These are phyloP conservation scores for Ahaetulla prasina DNA, from an alignment of 2,113 vertebrate genomes.

Conservation along the genomic window DNA sequence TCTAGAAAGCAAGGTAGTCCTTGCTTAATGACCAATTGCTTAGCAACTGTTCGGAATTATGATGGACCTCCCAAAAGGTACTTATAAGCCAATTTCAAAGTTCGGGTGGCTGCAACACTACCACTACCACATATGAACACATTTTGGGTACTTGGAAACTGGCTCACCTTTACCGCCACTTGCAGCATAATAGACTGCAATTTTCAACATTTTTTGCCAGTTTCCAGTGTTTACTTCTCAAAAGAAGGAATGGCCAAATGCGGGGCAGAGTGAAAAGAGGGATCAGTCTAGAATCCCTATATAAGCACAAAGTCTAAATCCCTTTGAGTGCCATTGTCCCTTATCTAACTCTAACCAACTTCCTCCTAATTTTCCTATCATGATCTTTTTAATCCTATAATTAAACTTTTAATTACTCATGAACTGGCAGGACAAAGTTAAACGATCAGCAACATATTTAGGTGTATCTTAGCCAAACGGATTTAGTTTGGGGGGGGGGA, in stretches of 20 bases:
- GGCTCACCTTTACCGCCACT: neutral
- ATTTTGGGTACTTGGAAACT: neutral
- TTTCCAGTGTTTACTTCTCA: neutral
- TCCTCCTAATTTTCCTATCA: neutral
- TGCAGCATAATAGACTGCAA: neutral
- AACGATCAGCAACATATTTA: neutral
- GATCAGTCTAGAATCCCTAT: neutral
- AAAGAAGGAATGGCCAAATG: neutral
- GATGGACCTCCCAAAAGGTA: neutral
- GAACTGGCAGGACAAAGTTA: neutral
- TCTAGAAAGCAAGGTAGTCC: neutral
- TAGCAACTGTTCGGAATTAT: neutral
- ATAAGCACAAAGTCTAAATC: neutral
- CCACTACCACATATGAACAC: neutral
- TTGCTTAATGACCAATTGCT: neutral
- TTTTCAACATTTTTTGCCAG: neutral
- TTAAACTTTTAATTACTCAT: neutral
- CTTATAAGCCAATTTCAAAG: neutral
- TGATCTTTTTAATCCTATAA: neutral
- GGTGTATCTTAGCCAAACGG: neutral
- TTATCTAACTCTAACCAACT: neutral
- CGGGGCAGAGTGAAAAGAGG: neutral
- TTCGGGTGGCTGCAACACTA: neutral
- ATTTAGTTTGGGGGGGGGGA: neutral
- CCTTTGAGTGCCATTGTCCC: neutral